Percentiles rank a stretch among this genome's conserved stretches.
phyloP scores from a whole-genome alignment of 2,888 invertebrate species.

The Myathropa florea region DNA sequence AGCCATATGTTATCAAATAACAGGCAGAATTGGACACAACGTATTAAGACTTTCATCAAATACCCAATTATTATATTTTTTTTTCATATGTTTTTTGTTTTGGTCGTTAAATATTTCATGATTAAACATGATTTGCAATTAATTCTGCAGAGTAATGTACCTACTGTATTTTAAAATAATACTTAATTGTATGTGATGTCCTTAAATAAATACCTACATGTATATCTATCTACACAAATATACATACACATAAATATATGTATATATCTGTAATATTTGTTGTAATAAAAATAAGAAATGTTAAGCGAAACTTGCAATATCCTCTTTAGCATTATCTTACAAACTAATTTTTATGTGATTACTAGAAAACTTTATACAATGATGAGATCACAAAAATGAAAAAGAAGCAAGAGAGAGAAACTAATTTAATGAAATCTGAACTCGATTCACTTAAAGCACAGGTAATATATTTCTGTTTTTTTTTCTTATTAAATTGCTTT shows the following conservation, averaged over 20 bases:
- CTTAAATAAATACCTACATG: slow-evolving; percentile 1
- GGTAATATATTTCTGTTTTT: slow-evolving; percentile 72
- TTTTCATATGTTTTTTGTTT: slow-evolving; percentile 73
- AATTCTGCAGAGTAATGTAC: slow-evolving; percentile 74
- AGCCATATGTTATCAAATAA: slow-evolving; percentile 41
- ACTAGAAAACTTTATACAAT: slow-evolving; percentile 78
- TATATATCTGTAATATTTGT: slow-evolving; percentile 34
- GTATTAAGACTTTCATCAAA: slow-evolving; percentile 74
- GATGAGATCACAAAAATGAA: slow-evolving; percentile 79
- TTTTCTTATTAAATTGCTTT: neutral
- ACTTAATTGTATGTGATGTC: slow-evolving; percentile 71
- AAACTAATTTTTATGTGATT: slow-evolving; percentile 58
- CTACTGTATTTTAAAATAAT: slow-evolving; percentile 72
- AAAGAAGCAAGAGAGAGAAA: slow-evolving; percentile 78
- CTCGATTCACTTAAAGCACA: slow-evolving; percentile 74
- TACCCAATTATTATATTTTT: slow-evolving; percentile 74
- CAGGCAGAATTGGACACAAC: slow-evolving; percentile 71
- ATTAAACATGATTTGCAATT: slow-evolving; percentile 75
- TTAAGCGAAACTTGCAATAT: slow-evolving; percentile 38
- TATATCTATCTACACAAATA: too few species aligned
- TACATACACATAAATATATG: neutral
- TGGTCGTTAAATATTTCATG: slow-evolving; percentile 74
- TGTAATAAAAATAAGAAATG: slow-evolving; percentile 63
- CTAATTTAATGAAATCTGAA: slow-evolving; percentile 73
- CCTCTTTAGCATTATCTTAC: slow-evolving; percentile 16